Evolutionary conservation across 2,888 invertebrate species (phyloP).

Genomic region (Nysson spinosus): DNA sequence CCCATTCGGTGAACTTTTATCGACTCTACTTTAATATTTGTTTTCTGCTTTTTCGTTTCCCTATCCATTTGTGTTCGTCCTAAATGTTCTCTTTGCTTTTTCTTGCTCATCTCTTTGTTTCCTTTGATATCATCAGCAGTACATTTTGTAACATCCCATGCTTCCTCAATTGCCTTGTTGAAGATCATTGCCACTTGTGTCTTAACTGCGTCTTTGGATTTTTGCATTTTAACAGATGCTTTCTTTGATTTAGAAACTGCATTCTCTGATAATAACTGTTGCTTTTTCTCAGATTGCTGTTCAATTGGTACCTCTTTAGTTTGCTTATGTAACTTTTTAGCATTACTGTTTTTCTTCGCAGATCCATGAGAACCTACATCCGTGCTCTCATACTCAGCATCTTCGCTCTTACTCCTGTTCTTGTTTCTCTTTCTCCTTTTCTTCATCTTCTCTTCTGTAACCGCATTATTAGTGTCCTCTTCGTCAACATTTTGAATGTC

Average conservation of each 20-base stretch:
- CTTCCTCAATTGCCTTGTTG: conserved; percentile 18
- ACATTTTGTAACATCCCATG: not conserved
- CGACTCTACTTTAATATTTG: no score
- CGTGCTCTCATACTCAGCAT: no score
- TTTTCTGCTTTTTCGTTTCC: conserved; percentile 1
- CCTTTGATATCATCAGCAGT: conserved; percentile 10
- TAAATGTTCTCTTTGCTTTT: not conserved
- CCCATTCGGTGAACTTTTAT: not conserved
- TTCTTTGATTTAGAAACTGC: no score
- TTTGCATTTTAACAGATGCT: no score
- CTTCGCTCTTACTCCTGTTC: no score
- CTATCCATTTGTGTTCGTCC: conserved; percentile 2
- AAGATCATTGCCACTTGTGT: conserved; percentile 6
- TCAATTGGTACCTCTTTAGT: no score
- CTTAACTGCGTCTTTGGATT: not conserved
- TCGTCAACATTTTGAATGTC: no score
- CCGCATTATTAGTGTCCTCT: no score
- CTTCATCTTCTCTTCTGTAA: no score
- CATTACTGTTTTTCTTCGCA: not conserved
- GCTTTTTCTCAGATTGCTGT: conserved; percentile 1
- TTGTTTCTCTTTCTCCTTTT: no score
- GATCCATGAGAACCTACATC: not conserved
- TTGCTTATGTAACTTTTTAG: no score
- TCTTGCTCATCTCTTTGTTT: conserved; percentile 16
- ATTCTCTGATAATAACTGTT: no score